Evolutionary conservation across 2,797 vertebrate genomes (phyloP).

Genomic region (Cryptoprocta ferox): DNA sequence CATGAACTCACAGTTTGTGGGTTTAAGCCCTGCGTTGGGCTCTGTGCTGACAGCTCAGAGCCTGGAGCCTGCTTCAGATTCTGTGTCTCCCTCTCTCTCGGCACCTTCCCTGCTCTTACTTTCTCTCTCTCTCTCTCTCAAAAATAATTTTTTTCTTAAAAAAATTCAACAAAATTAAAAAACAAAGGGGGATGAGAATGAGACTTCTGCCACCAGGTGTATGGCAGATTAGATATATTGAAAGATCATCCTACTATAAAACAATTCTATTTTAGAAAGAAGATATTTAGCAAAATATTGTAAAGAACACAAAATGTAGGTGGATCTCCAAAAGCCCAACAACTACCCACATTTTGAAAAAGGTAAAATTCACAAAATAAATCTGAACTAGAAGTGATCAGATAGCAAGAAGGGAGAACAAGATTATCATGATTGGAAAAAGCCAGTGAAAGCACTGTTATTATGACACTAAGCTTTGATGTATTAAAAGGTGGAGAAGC

Average conservation of each 20-base stretch:
- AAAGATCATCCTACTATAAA: background rate
- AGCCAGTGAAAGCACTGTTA: background rate
- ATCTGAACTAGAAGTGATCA: background rate
- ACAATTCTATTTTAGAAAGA: background rate
- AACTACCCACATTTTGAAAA: background rate
- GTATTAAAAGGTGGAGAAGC: background rate
- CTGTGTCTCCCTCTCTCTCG: no score
- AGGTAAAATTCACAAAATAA: background rate
- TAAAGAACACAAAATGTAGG: background rate
- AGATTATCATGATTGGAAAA: background rate
- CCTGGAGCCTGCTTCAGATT: no score
- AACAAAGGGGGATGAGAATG: background rate
- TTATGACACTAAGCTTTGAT: background rate
- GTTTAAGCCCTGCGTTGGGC: no score
- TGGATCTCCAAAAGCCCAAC: background rate
- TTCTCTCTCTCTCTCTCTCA: no score
- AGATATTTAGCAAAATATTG: background rate
- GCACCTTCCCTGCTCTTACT: no score
- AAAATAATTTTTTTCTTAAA: background rate
- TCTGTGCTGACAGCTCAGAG: no score
- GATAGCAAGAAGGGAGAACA: background rate
- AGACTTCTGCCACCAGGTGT: background rate
- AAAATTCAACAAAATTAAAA: background rate
- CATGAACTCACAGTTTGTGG: no score
- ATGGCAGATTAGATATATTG: background rate